A percentile compares a stretch with the other conserved stretches of the same genome.
Evolutionary conservation across 2,888 invertebrate genomes (phyloP).

Genomic region (Acrobasis consociella): DNA sequence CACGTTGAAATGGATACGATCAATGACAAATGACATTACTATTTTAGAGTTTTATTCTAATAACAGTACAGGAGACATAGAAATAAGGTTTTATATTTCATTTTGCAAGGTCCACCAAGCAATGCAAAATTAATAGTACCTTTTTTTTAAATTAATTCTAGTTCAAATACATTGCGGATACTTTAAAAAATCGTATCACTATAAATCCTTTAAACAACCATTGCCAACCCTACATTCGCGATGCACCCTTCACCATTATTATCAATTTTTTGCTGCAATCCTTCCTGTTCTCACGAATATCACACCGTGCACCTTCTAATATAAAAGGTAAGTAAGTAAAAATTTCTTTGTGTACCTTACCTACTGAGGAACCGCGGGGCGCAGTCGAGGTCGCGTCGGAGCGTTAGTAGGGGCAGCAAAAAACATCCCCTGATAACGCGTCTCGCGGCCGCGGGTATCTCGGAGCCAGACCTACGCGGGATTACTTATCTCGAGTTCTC

Average conservation of each 20-base stretch:
- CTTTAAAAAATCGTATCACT: background rate
- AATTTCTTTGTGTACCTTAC: slow-evolving; percentile 2
- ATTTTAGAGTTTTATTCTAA: no score
- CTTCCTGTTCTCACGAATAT: slow-evolving; percentile 61
- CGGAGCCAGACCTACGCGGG: no score
- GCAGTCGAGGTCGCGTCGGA: background rate
- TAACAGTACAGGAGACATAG: no score
- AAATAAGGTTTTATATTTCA: no score
- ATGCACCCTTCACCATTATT: slow-evolving; percentile 34
- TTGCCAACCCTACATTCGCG: background rate
- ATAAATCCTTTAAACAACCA: background rate
- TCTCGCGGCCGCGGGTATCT: background rate
- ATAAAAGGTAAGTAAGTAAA: slow-evolving; percentile 29
- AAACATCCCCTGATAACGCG: background rate
- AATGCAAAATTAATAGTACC: no score
- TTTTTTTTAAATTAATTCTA: no score
- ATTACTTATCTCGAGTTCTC: background rate
- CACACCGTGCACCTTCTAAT: slow-evolving; percentile 30
- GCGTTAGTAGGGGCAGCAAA: background rate
- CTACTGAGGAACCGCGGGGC: background rate
- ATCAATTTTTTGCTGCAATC: slow-evolving; percentile 48
- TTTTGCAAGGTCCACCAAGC: no score
- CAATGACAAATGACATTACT: no score
- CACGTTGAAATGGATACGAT: no score
- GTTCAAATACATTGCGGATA: no score